Evolutionary conservation across 2,888 invertebrate genomes (phyloP).

Genomic region (Zele albiditarsus): DNA sequence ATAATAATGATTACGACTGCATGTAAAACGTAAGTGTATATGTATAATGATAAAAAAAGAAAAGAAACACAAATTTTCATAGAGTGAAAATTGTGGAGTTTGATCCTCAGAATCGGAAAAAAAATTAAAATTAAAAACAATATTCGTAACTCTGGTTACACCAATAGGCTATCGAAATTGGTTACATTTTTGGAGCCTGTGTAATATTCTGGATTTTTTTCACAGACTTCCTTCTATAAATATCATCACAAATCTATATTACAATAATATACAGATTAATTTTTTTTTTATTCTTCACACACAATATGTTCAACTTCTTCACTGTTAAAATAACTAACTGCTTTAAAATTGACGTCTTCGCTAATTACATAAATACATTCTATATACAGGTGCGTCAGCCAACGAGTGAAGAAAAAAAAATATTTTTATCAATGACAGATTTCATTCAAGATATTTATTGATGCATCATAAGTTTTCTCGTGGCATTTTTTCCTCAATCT

Average conservation of each 20-base stretch:
- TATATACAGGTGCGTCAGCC: conserved; percentile 65
- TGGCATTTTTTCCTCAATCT: conserved; percentile 14
- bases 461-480: conserved; percentile 38
- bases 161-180: not conserved
- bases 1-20: conserved; percentile 16
- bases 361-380: conserved; percentile 71
- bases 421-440: conserved; percentile 38
- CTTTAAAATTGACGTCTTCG: conserved; percentile 3
- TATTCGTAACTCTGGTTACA: not conserved
- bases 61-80: not conserved
- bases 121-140: not conserved
- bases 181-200: not conserved
- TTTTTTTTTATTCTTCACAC: not conserved
- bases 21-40: not conserved
- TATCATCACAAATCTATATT: conserved; percentile 66
- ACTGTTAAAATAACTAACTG: not conserved
- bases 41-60: conserved; percentile 3
- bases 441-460: conserved; percentile 30
- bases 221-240: conserved; percentile 60
- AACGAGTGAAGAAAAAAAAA: conserved; percentile 45
- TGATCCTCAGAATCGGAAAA: not conserved
- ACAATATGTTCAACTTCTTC: not conserved
- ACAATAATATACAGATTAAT: conserved; percentile 68
- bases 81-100: not conserved
- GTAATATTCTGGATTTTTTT: conserved; percentile 21